Base-by-base conservation (phyloP, 2,797 vertebrate species). In the Enteromius radiatus region DNA sequence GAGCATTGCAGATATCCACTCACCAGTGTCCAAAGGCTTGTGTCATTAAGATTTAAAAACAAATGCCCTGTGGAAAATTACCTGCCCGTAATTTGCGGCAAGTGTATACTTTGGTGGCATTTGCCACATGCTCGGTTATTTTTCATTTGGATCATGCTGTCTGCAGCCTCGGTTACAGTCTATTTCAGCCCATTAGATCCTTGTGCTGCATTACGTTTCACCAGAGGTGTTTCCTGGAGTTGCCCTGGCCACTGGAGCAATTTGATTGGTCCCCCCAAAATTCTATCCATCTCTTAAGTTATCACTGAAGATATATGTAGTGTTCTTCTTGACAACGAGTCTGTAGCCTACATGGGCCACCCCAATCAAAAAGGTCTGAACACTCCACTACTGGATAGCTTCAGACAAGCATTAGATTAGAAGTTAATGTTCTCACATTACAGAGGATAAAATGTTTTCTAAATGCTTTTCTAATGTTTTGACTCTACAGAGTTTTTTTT, bases 11-110 rank as follows among this genome's bases (percentile, higher is more conserved):
- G 21, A 84, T 84, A 87, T 81, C 81, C 89, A 85, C 82, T 54
- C 38, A 5, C 86, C 91, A 88, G 92, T 91, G 90, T 92, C 93
- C 92, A 92, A 86, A 91, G 87, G 89, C 84, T 87, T 87, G 84
- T 91, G 90, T 91, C 90, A 93, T 94, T 93, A 92, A 90, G 88
- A 87, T 90, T 92, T 91, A 80, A 91, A 89, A 84, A 85, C 89
- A 85, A 86, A 71, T 38, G 80, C 52, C 49, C 68, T 17, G 41
- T 1, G 28, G 31, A 73, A 77, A 65, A 79, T 76, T 71, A 78
- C 73, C 69, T 80, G 59, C 45, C 49, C 28, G 3, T 86, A 75
- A 81, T 85, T 59, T 92, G 87, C 87, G 86, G 65, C 31, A 76
- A 81, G 81, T 15, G 54, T 84, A 41, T 68, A 78, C 78, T 78